Evolutionary conservation across 2,113 vertebrate species (phyloP).

Genomic region (Coregonus clupeaformis): DNA sequence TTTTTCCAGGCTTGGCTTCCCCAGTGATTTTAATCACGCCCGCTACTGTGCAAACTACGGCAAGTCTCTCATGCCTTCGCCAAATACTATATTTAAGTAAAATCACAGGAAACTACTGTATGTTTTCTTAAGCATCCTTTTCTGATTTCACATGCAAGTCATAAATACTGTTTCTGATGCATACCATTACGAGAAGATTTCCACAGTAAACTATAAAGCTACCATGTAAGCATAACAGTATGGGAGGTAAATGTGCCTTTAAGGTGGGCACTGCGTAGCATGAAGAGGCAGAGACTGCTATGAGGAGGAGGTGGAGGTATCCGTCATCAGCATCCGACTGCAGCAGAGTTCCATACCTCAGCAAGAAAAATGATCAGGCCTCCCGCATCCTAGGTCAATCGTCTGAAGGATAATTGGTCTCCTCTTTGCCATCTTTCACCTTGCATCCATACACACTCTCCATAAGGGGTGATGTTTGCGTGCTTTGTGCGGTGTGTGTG

Average conservation of each 20-base stretch:
- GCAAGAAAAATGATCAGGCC: slow-evolving; percentile 62
- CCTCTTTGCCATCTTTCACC: slow-evolving; percentile 69
- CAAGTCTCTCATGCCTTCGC: no score
- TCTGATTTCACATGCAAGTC: no score
- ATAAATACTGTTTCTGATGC: no score
- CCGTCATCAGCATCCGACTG: slow-evolving; percentile 44
- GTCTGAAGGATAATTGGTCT: slow-evolving; percentile 71
- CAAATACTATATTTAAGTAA: no score
- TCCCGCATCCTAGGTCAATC: slow-evolving; percentile 56
- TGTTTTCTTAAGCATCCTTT: no score
- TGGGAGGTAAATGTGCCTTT: slow-evolving; percentile 22
- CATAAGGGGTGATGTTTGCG: slow-evolving; percentile 19
- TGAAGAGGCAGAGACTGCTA: slow-evolving; percentile 26
- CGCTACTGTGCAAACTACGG: no score
- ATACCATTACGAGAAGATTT: background rate
- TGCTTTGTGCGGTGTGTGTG: slow-evolving; percentile 1
- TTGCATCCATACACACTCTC: slow-evolving; percentile 65
- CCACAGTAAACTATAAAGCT: background rate
- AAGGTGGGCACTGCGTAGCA: slow-evolving; percentile 17
- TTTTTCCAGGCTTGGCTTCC: no score
- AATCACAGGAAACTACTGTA: no score
- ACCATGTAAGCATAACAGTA: background rate
- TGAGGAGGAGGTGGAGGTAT: slow-evolving; percentile 12
- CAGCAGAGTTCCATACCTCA: slow-evolving; percentile 44
- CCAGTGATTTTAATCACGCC: no score